phyloP scores from a whole-genome alignment of 2,888 invertebrate genomes.

The Scaptomyza flava region DNA sequence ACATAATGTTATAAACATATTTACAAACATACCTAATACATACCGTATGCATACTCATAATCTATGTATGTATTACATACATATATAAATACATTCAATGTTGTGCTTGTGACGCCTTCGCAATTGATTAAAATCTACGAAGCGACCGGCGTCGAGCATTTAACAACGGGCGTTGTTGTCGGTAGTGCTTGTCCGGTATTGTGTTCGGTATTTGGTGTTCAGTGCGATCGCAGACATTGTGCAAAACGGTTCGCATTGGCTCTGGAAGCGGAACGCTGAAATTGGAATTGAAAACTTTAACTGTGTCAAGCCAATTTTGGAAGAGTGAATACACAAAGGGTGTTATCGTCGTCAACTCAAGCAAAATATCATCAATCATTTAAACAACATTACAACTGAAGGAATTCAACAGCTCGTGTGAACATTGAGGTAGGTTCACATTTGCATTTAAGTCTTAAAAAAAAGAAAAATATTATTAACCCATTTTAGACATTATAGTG shows the following conservation, averaged over 20 bases:
- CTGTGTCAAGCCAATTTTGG: constrained; percentile 55
- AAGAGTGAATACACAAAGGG: constrained; percentile 38
- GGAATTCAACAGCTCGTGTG: constrained; percentile 1
- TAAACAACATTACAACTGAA: constrained; percentile 5
- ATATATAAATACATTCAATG: constrained; percentile 27
- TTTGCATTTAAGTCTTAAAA: background rate
- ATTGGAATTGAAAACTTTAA: constrained; percentile 39
- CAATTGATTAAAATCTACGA: constrained; percentile 71
- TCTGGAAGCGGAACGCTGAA: constrained; percentile 9
- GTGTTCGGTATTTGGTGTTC: constrained; percentile 26
- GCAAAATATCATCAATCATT: constrained; percentile 9
- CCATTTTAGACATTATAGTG: background rate
- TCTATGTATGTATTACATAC: background rate
- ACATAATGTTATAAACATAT: constrained; percentile 30
- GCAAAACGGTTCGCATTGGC: constrained; percentile 57
- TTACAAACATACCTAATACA: constrained; percentile 3
- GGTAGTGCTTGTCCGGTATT: constrained; percentile 7
- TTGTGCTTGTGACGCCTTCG: constrained; percentile 53
- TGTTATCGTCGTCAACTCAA: constrained; percentile 1
- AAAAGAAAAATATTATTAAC: background rate
- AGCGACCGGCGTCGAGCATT: constrained; percentile 32
- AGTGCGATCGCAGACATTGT: constrained; percentile 79
- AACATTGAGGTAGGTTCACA: constrained; percentile 55
- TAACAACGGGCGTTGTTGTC: constrained; percentile 23
- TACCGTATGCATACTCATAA: background rate